Percentiles rank a stretch among this genome's conserved stretches.
phyloP scores from a whole-genome alignment of 1,140 invertebrate genomes.

The Diuraphis noxia region DNA sequence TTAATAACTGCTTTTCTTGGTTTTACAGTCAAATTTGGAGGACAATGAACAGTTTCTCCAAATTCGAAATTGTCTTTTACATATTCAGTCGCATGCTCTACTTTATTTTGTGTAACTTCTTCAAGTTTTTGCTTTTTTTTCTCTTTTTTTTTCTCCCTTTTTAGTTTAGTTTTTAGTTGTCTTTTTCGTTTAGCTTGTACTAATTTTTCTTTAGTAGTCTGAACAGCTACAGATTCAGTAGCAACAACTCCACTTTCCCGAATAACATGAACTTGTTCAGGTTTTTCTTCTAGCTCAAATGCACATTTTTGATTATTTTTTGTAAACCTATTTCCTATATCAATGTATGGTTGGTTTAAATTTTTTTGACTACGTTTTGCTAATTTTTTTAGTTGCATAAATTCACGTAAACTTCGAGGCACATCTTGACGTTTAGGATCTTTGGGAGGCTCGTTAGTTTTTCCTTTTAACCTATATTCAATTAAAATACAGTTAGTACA shows the following conservation, averaged over 20 bases:
- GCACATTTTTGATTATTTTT: slow-evolving; percentile 58
- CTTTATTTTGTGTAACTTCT: slow-evolving; percentile 41
- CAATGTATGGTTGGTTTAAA: background rate
- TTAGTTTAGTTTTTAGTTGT: slow-evolving; percentile 61
- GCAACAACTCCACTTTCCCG: slow-evolving; percentile 13
- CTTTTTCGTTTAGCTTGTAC: slow-evolving; percentile 61
- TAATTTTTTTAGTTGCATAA: slow-evolving; percentile 66
- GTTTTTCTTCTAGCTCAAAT: slow-evolving; percentile 35
- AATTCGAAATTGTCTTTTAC: slow-evolving; percentile 67
- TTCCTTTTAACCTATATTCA: slow-evolving; percentile 66
- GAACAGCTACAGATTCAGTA: background rate
- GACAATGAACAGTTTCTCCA: slow-evolving; percentile 70
- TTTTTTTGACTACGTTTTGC: slow-evolving; percentile 56
- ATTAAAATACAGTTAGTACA: slow-evolving; percentile 39
- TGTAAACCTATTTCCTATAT: slow-evolving; percentile 56
- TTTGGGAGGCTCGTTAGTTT: slow-evolving; percentile 70
- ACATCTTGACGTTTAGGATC: slow-evolving; percentile 69
- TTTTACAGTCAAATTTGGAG: slow-evolving; percentile 64
- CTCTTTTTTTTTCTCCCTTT: slow-evolving; percentile 60
- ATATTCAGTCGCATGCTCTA: slow-evolving; percentile 59
- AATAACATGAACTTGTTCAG: background rate
- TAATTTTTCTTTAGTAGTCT: slow-evolving; percentile 61
- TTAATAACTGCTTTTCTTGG: slow-evolving; percentile 61
- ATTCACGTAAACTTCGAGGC: slow-evolving; percentile 66
- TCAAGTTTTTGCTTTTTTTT: slow-evolving; percentile 55